Conservation (phyloP, 2,888 invertebrate species). For the Melolontha melolontha region DNA sequence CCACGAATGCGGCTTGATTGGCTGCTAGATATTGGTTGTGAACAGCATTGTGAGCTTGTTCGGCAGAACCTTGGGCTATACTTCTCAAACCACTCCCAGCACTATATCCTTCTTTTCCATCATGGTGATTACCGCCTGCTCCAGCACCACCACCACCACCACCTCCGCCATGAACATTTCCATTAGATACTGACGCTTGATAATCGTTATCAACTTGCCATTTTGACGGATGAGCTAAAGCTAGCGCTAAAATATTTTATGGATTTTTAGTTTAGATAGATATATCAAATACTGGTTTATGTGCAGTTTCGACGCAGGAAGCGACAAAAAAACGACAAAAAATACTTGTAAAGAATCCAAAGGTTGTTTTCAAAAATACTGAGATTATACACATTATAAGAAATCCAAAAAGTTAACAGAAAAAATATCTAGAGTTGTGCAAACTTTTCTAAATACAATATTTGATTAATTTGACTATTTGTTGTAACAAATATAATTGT, state of each 20-base stretch:
- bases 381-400: no score
- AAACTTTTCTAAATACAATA: no score
- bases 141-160: background rate
- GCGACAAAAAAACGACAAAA: no score
- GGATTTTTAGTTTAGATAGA: background rate
- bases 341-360: no score
- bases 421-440: no score
- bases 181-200: constrained; percentile 17
- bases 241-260: constrained; percentile 17
- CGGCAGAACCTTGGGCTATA: constrained; percentile 79
- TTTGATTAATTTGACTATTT: no score
- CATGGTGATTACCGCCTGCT: constrained; percentile 47
- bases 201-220: constrained; percentile 30
- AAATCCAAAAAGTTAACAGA: no score
- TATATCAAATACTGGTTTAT: no score
- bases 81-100: constrained; percentile 78
- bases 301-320: no score
- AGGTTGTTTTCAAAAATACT: no score
- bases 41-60: constrained; percentile 79
- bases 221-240: constrained; percentile 20
- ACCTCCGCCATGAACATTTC: constrained; percentile 31
- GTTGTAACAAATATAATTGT: no score
- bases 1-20: constrained; percentile 82
- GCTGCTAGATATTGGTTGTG: constrained; percentile 80
- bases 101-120: constrained; percentile 71